Evolutionary conservation across 2,797 vertebrate species (phyloP), one percentile per base, ranked within the genome.

Genomic region (Xyrichtys novacula): DNA sequence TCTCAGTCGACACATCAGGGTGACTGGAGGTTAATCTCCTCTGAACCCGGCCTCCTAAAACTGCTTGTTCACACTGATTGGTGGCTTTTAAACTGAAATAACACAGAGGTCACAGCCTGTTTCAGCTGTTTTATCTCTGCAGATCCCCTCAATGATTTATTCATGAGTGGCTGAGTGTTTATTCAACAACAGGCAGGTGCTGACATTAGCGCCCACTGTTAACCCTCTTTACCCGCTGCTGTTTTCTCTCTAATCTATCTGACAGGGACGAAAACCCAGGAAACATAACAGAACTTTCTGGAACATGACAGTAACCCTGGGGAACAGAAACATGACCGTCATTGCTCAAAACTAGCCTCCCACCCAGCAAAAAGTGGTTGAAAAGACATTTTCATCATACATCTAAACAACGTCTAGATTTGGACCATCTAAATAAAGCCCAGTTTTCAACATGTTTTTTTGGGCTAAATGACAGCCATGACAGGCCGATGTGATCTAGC

Each of bases 1-100:
- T 80, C 58, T 73, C 31, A 39, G 52, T 11, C 36, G 42, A 71
- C 55, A n/a, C 7, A 32, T 17, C 1, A 29, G 46, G 31, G 71
- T 52, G 69, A 83, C 7, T 25, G 16, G 20, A 48, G 76, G 74
- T 74, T 87, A 71, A 82, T 87, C 71, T 73, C 56, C 55, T 40
- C 49, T 55, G 65, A 42, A 67, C 56, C 47, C 14, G 44, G 56
- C 38, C 53, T 58, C 61, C 49, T 31, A 50, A 40, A 72, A 62
- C 48, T 28, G 68, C 69, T 75, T 73, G 66, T 76, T 84, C 53
- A 63, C 64, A 52, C 71, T 69, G 78, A 83, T 80, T 76, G 58
- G 44, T 32, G 50, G 70, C 64, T 72, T 65, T 73, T 63, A 46
- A 74, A 66, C 49, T 36, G 61, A 69, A 70, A 73, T 85, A 80